A percentile compares a stretch with the other conserved stretches of the same genome.
These are phyloP conservation scores for Diabrotica undecimpunctata DNA, from an alignment of 1,140 invertebrate genomes.

Conservation along the genomic window DNA sequence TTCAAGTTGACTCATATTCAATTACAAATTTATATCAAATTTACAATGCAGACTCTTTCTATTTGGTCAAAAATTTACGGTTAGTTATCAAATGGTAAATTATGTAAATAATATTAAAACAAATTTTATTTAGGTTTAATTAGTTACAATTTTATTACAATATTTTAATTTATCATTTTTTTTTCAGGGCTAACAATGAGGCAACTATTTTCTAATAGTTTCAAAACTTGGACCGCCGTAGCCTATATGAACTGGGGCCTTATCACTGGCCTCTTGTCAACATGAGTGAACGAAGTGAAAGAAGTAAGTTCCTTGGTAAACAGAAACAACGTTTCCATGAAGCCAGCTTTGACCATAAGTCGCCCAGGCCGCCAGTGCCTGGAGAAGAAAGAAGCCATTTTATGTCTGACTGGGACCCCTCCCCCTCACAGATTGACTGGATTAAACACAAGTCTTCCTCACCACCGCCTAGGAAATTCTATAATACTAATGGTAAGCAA, in stretches of 20 bases:
- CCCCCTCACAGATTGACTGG: conserved; percentile 31
- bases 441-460: conserved; percentile 33
- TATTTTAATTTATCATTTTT: not conserved
- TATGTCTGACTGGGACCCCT: conserved; percentile 35
- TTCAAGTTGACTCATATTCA: no score
- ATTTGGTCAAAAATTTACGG: no score
- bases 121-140: no score
- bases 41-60: no score
- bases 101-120: no score
- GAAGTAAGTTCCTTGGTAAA: conserved; percentile 3
- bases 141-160: no score
- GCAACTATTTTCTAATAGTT: conserved; percentile 8
- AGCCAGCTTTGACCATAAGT: conserved; percentile 39
- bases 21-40: no score
- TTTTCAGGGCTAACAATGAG: conserved; percentile 14
- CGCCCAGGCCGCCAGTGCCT: conserved; percentile 43
- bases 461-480: conserved; percentile 33
- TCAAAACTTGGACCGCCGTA: conserved; percentile 7
- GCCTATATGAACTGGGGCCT: conserved; percentile 13
- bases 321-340: conserved; percentile 32
- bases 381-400: conserved; percentile 43
- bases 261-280: conserved; percentile 28
- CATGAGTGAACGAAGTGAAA: conserved; percentile 34
- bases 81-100: no score
- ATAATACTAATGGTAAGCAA: conserved; percentile 23